Conservation (phyloP, 2,797 vertebrate species). For the Leuciscus waleckii region DNA sequence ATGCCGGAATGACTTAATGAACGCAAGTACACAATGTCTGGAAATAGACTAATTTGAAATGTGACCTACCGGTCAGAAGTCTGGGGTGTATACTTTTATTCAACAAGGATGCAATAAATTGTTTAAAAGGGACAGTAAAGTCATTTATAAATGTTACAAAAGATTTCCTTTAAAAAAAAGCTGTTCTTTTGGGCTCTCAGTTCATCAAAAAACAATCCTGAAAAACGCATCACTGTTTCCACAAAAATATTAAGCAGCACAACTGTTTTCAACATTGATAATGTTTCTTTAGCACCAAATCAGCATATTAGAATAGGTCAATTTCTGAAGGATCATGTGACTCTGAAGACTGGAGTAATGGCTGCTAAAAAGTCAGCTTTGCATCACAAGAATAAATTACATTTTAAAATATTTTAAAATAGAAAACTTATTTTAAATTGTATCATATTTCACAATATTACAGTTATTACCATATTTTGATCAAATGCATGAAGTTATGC, state of each 20-base stretch:
- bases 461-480: neutral
- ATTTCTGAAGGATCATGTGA: neutral
- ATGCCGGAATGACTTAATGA: neutral
- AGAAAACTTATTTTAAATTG: neutral
- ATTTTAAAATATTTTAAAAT: neutral
- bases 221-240: neutral
- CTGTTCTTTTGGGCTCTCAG: neutral
- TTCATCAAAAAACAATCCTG: neutral
- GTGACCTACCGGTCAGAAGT: neutral
- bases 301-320: neutral
- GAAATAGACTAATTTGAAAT: neutral
- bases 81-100: neutral
- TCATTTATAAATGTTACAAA: neutral
- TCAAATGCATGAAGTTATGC: neutral
- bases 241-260: neutral
- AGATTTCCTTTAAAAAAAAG: neutral
- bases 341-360: neutral
- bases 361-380: neutral
- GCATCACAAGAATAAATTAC: neutral
- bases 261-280: neutral
- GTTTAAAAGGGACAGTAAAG: neutral
- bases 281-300: neutral
- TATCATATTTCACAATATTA: neutral
- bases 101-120: neutral
- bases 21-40: neutral